Conservation (phyloP, 2,888 invertebrate genomes). For the Marasmarcha lunaedactyla region DNA sequence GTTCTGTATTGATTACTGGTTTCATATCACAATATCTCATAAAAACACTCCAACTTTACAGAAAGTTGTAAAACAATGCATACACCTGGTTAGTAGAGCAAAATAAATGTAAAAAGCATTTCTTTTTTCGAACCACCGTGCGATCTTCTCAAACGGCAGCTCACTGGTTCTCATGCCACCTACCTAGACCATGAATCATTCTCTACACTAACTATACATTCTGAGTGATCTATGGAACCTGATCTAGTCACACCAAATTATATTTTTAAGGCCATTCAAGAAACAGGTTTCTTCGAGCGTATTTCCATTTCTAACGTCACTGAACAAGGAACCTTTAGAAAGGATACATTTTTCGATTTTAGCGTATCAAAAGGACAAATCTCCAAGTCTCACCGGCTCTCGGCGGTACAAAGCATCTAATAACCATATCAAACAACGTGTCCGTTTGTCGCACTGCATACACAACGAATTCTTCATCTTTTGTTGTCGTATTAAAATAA, state of each 20-base stretch:
- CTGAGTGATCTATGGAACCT: constrained; percentile 36
- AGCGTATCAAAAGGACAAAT: constrained; percentile 65
- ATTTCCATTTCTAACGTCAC: constrained; percentile 58
- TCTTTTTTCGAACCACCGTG: neutral
- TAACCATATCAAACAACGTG: constrained; percentile 69
- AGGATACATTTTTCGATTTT: constrained; percentile 45
- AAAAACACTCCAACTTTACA: too few species aligned
- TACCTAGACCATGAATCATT: constrained; percentile 28
- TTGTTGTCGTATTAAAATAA: constrained; percentile 53
- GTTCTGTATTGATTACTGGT: too few species aligned
- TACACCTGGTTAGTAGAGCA: neutral
- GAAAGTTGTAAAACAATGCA: neutral
- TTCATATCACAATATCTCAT: too few species aligned
- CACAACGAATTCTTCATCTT: constrained; percentile 34
- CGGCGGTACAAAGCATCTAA: constrained; percentile 62
- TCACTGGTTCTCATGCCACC: constrained; percentile 4
- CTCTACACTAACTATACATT: constrained; percentile 18
- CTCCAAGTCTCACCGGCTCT: constrained; percentile 49
- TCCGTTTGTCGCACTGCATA: constrained; percentile 63
- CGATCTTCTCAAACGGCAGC: neutral
- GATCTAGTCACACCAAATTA: constrained; percentile 48
- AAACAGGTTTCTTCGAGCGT: constrained; percentile 39
- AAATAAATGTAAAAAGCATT: neutral
- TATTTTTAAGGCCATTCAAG: constrained; percentile 24
- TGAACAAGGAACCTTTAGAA: constrained; percentile 30